Evolutionary conservation across 2,797 vertebrate genomes (phyloP), one percentile per base, ranked within the genome.

Genomic region (Falco biarmicus): DNA sequence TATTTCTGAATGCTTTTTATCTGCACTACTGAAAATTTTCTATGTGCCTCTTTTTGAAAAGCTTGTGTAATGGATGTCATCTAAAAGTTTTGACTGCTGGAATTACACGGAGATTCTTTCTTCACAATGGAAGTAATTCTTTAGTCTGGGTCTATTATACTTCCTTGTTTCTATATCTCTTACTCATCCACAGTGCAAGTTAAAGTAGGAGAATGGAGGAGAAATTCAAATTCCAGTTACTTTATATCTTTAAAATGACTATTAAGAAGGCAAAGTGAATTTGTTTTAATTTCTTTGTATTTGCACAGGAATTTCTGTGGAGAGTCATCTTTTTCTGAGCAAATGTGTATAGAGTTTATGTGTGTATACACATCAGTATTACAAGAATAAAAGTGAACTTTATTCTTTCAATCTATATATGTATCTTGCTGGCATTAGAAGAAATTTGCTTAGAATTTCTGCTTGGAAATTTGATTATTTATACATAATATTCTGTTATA

Each of bases 11-110:
- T 75, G 7, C 11, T 89, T 78, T 93, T 87, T 71, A 14, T 53
- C 37, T 65, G n/a, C 24, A 17, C 4, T 85, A 19, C 25, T 86
- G 54, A 89, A 56, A 64, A 48, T 34, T 59, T 76, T 83, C 37
- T 9, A 4, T 78, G 0, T 43, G 41, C 6, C 4, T 61, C 15
- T 66, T 47, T 81, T 56, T 59, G 25, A n/a, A 75, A 91, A 89
- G 63, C 5, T 16, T 5, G 4, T 37, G 16, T 53, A 22, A 28
- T 22, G 1, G 0, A 22, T 50, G 10, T 54, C 0, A 5, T 56
- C 48, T 48, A 15, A 18, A 66, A n/a, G 31, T 57, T 89, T 22
- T 32, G 22, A 5, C 41, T 74, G 13, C 43, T 22, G 4, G 8
- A 84, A 87, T 20, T 70, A 25, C 19, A 26, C 21, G 16, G 37